Conservation (phyloP, 2,888 invertebrate species). For the Artemia sp. region DNA sequence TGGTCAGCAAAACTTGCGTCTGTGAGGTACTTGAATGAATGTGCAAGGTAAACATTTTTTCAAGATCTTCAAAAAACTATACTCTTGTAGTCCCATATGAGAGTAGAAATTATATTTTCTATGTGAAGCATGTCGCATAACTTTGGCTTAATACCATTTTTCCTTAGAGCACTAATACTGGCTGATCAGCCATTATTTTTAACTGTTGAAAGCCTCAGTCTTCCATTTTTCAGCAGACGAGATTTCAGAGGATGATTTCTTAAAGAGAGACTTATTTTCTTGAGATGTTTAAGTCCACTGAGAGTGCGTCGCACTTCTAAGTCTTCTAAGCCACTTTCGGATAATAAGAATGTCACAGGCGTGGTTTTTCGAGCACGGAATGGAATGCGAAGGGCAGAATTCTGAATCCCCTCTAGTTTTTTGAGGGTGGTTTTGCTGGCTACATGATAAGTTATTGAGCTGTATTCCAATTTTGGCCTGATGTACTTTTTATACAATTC, state of each 20-base stretch:
- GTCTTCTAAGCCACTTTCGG: background rate
- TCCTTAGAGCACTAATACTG: too few species aligned
- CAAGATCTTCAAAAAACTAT: too few species aligned
- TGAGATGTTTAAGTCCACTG: background rate
- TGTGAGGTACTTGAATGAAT: too few species aligned
- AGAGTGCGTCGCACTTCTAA: background rate
- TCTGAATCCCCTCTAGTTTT: background rate
- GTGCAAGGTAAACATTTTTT: too few species aligned
- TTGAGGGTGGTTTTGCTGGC: background rate
- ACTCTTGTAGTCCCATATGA: too few species aligned
- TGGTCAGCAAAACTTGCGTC: background rate
- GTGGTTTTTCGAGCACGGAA: background rate
- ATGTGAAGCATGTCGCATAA: too few species aligned
- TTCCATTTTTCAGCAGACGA: background rate
- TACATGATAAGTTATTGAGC: background rate
- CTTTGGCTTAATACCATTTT: too few species aligned
- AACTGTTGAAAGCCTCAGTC: background rate
- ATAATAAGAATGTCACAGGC: background rate
- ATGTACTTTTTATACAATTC: background rate
- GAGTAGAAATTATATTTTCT: too few species aligned
- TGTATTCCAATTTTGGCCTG: conserved; percentile 10
- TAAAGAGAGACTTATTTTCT: background rate
- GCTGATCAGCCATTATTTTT: background rate
- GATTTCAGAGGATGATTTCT: background rate
- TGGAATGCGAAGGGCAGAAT: background rate